Base-by-base conservation (phyloP, 2,888 invertebrate species). In the Caenorhabditis japonica region DNA sequence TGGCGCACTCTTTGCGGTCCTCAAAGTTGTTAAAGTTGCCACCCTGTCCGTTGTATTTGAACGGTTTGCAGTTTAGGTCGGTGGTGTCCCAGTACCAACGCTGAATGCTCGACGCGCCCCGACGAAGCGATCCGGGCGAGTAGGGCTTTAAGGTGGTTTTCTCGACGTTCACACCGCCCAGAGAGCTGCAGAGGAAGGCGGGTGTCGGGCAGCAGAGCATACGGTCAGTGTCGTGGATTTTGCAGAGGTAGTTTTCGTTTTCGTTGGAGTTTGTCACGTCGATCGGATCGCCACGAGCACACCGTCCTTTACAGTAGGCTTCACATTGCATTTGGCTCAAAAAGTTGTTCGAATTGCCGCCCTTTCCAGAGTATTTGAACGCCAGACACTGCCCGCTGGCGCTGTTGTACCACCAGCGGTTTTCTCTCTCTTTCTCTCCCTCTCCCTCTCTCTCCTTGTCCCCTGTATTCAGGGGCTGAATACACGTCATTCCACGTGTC, bases 1-100 rank as follows among this genome's bases (percentile, higher is more conserved):
- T 62, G 13, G 69, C 36, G 59, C 85, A 85, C 12, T 78, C 77
- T 21, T 77, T 51, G 33, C 80, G 77, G 0, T 75, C 59, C 2
- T 58, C 70, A 62, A 84, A 85, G 52, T 85, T 85, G 69, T 85
- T 85, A 72, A 82, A 85, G 43, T 85, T 85, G 8, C 85, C 85
- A 5, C 84, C 85, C 64, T 84, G 84, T 15, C 83, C 84, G 15
- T 69, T 64, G 51, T 81, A 85, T 17, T 79, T 79, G 72, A 85
- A 85, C 4, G 75, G 52, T 30, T 77, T 69, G 51, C 85, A 85
- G 8, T 61, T 59, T 8, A 76, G 46, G 0, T 49, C 59, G 10
- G 52, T 58, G 8, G 72, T 44, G 38, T 84, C 79, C 81, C 79
- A 83, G 61, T 76, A 83, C 77, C 79, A 82, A 33, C 73, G 23